Conservation (phyloP, 2,888 invertebrate genomes). For the Eupithecia abbreviata region DNA sequence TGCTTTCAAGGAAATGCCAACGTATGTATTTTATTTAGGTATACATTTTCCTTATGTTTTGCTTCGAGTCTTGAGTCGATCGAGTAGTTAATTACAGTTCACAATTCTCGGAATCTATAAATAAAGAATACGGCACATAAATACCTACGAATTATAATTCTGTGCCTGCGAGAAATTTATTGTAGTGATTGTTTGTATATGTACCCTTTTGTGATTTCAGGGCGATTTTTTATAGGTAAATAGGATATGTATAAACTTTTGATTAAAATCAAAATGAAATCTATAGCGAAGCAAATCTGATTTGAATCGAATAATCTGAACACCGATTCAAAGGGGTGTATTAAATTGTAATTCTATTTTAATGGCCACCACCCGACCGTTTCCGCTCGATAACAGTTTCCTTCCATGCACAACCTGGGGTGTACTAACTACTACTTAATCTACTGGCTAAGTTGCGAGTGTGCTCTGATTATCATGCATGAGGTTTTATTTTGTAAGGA, state of each 20-base stretch:
- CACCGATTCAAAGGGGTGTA: constrained; percentile 37
- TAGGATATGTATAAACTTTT: neutral
- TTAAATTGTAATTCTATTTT: constrained; percentile 58
- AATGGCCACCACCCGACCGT: constrained; percentile 64
- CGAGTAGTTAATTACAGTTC: neutral
- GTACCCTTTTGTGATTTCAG: neutral
- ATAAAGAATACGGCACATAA: neutral
- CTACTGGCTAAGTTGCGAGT: constrained; percentile 59
- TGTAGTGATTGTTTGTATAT: neutral
- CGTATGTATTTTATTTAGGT: neutral
- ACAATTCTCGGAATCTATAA: constrained; percentile 1
- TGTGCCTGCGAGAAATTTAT: neutral
- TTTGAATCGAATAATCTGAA: constrained; percentile 29
- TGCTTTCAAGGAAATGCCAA: neutral
- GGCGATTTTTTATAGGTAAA: neutral
- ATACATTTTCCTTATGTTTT: constrained; percentile 1
- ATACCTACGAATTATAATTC: neutral
- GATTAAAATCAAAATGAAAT: neutral
- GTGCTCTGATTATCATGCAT: constrained; percentile 73
- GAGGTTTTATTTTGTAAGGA: constrained; percentile 72
- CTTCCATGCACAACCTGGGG: constrained; percentile 55
- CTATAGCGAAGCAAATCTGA: neutral
- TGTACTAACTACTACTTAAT: constrained; percentile 38
- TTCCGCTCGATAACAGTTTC: constrained; percentile 79
- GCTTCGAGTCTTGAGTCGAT: neutral